Base-by-base conservation (phyloP, 2,888 invertebrate species). In the Nomada hirtipes region DNA sequence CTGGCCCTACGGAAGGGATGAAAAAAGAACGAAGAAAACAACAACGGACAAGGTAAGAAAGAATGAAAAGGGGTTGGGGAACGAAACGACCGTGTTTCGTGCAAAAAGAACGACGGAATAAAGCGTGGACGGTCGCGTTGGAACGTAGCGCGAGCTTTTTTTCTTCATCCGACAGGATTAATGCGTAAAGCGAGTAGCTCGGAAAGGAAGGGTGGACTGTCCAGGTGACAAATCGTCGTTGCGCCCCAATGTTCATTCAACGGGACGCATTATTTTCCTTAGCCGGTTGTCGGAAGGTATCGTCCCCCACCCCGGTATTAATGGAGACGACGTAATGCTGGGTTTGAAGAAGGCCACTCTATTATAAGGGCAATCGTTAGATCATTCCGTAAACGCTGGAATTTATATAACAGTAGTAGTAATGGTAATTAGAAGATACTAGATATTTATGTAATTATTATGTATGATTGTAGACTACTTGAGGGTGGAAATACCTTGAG, bases 171-270 rank as follows among this genome's bases (percentile, higher is more conserved):
- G 50, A 63, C 82, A 73, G 87, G 87, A 86, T 86, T 86, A 86
- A 86, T 86, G 86, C 82, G 86, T 82, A 85, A 85, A 82, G 85
- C 86, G 85, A 86, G 87, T 79, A 79, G 70, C 77, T 85, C 71
- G 85, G 78, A 78, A 79, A 87, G 85, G 79, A 85, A 85, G 77
- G 87, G 85, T 82, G 82, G 76, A 68, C 87, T 68, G 79, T 72
- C 82, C 79, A 67, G 86, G 75, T 87, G 87, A 86, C 86, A 87
- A 87, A 86, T 86, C 78, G 75, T 57, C 71, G 73, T 63, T 67
- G 73, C 42, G 36, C 76, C 78, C 57, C 79, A 81, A 79, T 70
- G 84, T 84, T 84, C 82, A 79, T 86, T 86, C 87, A 83, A 83
- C 61, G 69, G 26, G 65, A 71, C 83, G 76, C 64, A 18, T 57